Evolutionary conservation across 2,888 invertebrate genomes (phyloP), one percentile per base, ranked within the genome.

Genomic region (Andrena fulva): DNA sequence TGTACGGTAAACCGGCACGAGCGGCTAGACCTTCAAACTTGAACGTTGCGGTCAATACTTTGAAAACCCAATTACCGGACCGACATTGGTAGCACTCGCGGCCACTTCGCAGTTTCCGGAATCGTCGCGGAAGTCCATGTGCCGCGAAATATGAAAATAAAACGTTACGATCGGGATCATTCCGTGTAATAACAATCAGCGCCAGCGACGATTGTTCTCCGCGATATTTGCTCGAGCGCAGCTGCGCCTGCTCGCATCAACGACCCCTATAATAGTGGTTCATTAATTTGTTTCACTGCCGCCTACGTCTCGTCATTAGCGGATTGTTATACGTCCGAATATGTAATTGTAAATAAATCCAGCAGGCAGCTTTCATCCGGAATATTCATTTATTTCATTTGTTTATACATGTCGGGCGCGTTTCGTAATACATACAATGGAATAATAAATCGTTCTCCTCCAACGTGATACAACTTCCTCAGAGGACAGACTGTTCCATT

Each of bases 61-160:
- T 77, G 74, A 33, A 82, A 78, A 84, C 27, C 68, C 74, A 78
- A 84, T 84, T 84, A 84, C 59, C 64, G 59, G 2, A 5, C 24
- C 59, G 50, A 29, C 59, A 64, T 71, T 68, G 73, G 60, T 59
- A 66, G 66, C 66, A 67, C 62, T 80, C 60, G 70, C 63, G 31
- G 56, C 56, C 10, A 67, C 74, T 71, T 67, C 16, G 56, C 29
- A 71, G 79, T 79, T 79, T 64, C 50, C 64, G 52, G 31, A 54
- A 33, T 6, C 70, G 31, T n/a, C 31, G 42, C 16, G 48, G 31
- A 52, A 27, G 33, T 71, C 69, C 35, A 27, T 35, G 42, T 10
- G 4, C 20, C 29, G 20, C n/a, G 10, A 27, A 10, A 63, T 33
- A 59, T 64, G 62, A 72, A 67, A 75, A 42, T 60, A 50, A 59